Evolutionary conservation across 2,797 vertebrate genomes (phyloP).

Genomic region (Chelonia mydas): DNA sequence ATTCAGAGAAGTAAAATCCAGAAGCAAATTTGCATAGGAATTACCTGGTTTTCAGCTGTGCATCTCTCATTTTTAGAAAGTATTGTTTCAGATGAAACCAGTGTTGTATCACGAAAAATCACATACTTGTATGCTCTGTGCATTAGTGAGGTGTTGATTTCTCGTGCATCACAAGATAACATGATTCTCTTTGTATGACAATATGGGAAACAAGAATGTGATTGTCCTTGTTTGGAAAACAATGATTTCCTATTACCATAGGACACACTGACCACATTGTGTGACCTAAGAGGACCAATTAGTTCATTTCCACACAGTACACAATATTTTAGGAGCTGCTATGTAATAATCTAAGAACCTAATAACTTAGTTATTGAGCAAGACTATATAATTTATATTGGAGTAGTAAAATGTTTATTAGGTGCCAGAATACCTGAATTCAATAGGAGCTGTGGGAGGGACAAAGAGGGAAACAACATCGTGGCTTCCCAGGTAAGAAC

Average conservation of each 20-base stretch:
- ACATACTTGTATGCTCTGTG: background rate
- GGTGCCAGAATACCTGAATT: background rate
- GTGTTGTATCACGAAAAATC: constrained; percentile 17
- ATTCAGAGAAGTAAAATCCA: background rate
- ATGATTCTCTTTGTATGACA: background rate
- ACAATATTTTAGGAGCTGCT: background rate
- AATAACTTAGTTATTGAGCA: background rate
- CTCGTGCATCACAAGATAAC: background rate
- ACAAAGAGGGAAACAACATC: background rate
- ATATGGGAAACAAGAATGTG: background rate
- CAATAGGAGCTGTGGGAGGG: background rate
- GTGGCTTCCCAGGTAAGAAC: background rate
- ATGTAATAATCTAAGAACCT: background rate
- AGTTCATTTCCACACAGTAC: background rate
- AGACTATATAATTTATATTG: background rate
- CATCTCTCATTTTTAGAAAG: constrained; percentile 22
- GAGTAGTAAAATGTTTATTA: background rate
- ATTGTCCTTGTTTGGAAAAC: background rate
- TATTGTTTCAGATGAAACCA: constrained; percentile 30
- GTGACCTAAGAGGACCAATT: background rate
- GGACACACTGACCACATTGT: rapidly evolving
- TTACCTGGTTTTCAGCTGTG: background rate
- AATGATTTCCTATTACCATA: rapidly evolving
- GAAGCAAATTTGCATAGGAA: constrained; percentile 14
- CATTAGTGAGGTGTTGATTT: background rate